Percentiles rank a stretch among this genome's conserved stretches.
Evolutionary conservation across 1,140 invertebrate species (phyloP).

Genomic region (Macrobrachium nipponense): DNA sequence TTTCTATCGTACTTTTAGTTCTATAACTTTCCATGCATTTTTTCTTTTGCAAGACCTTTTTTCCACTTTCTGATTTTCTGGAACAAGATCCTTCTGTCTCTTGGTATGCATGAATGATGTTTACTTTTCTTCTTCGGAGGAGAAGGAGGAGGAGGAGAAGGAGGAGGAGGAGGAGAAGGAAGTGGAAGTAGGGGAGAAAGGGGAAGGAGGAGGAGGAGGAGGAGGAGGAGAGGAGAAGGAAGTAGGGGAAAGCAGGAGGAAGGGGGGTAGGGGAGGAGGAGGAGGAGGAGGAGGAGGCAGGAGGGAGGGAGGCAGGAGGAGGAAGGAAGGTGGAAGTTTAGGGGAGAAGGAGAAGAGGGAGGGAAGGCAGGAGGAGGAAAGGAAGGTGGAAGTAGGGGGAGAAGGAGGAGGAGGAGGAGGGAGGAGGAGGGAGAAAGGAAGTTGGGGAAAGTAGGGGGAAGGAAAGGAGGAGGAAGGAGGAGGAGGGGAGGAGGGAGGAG

Average conservation of each 20-base stretch:
- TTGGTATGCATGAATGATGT: too few relatives aligned
- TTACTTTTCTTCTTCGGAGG: too few relatives aligned
- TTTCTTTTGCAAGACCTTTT: too few relatives aligned
- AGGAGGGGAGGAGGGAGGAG: neutral
- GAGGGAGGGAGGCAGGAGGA: neutral
- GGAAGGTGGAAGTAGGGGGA: neutral
- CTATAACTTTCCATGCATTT: too few relatives aligned
- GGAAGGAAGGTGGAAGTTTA: too few relatives aligned
- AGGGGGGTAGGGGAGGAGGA: neutral
- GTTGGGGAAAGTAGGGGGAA: neutral
- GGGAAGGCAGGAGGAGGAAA: neutral
- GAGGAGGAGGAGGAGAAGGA: neutral
- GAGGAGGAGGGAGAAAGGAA: neutral
- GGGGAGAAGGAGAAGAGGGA: neutral
- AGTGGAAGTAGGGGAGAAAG: too few relatives aligned
- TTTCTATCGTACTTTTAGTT: too few relatives aligned
- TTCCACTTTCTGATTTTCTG: too few relatives aligned
- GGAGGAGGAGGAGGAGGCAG: too few relatives aligned
- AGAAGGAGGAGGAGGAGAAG: neutral
- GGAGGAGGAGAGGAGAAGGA: neutral
- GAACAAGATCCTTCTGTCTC: too few relatives aligned
- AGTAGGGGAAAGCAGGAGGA: neutral
- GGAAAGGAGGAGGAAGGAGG: neutral
- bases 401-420: neutral
- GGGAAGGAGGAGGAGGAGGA: neutral